Evolutionary conservation across 2,888 invertebrate genomes (phyloP).

Genomic region (Lingula anatina): DNA sequence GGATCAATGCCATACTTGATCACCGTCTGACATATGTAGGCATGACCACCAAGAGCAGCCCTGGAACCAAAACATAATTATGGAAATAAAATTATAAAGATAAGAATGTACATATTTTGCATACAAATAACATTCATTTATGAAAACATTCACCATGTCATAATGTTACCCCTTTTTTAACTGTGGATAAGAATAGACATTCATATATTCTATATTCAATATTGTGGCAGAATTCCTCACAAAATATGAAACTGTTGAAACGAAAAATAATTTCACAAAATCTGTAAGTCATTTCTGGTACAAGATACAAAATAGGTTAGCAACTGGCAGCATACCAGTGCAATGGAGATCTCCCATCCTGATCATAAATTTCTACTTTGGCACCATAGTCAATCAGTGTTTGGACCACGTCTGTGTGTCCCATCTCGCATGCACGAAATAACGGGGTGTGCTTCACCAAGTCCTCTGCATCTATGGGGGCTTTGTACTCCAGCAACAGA

Average conservation of each 20-base stretch:
- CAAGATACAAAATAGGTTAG: too few species aligned
- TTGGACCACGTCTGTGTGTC: conserved; percentile 46
- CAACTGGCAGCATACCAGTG: conserved; percentile 47
- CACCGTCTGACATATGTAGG: conserved; percentile 51
- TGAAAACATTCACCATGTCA: too few species aligned
- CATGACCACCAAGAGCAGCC: conserved; percentile 52
- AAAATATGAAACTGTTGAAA: too few species aligned
- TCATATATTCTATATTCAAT: too few species aligned
- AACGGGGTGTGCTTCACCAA: conserved; percentile 48
- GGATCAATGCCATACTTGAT: conserved; percentile 48
- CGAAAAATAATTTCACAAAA: too few species aligned
- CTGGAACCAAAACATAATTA: conserved; percentile 20
- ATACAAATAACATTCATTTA: too few species aligned
- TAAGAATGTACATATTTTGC: too few species aligned
- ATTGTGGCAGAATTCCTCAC: too few species aligned
- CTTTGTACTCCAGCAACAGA: conserved; percentile 39
- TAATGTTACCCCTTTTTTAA: too few species aligned
- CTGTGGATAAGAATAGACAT: too few species aligned
- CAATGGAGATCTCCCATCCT: conserved; percentile 47
- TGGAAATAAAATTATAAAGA: too few species aligned
- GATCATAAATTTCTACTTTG: conserved; percentile 42
- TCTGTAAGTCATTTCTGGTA: too few species aligned
- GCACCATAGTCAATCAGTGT: conserved; percentile 47
- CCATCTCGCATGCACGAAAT: conserved; percentile 49
- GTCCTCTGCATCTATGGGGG: conserved; percentile 42